Percentiles rank a stretch among this genome's conserved stretches.
Conservation (phyloP, 2,113 vertebrate genomes). For the Psilopsiagon aymara region DNA sequence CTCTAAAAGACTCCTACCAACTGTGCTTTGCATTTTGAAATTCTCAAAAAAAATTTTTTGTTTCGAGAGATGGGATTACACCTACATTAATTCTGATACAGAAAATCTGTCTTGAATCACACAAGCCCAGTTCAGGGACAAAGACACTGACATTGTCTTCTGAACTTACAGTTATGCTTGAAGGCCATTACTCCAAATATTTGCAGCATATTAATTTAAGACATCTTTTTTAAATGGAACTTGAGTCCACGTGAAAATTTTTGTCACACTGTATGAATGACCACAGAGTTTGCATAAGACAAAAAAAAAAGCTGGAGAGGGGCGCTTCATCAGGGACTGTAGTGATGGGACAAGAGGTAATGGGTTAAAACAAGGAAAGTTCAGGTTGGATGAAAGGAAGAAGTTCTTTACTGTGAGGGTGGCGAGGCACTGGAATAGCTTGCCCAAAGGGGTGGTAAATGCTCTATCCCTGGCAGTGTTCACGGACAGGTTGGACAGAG, state of each 20-base stretch:
- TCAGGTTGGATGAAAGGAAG: neutral
- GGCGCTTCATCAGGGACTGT: neutral
- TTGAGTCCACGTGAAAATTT: neutral
- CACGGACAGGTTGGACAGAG: neutral
- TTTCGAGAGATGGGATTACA: neutral
- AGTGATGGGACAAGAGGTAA: neutral
- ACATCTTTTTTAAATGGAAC: neutral
- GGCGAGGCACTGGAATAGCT: neutral
- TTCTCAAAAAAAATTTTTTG: neutral
- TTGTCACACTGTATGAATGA: neutral
- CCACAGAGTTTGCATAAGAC: neutral
- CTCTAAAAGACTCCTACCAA: neutral
- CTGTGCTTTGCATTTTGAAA: neutral
- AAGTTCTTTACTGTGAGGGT: neutral
- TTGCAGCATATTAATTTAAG: neutral
- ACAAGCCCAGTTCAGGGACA: neutral
- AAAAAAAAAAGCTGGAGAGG: neutral
- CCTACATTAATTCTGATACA: neutral
- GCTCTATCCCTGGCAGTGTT: neutral
- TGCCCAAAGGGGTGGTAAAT: neutral
- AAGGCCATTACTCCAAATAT: neutral
- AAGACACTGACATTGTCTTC: neutral
- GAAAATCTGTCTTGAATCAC: neutral
- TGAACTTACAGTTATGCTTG: neutral
- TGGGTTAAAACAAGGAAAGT: neutral